phyloP scores from a whole-genome alignment of 2,113 vertebrate species.

The Helogale parvula region DNA sequence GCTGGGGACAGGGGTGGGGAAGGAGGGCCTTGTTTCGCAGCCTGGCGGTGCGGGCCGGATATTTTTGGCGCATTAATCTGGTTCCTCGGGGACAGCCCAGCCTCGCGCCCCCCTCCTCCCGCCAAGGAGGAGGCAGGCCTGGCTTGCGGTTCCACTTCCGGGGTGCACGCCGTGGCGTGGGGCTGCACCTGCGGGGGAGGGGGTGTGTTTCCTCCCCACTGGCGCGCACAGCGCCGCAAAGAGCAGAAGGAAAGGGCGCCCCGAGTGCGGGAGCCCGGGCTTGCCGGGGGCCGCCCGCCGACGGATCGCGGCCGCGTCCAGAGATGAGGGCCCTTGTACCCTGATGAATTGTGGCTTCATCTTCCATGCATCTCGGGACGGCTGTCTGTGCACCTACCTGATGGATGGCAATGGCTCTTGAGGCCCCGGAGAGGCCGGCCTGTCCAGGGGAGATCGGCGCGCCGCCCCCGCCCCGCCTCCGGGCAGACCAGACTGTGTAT shows the following conservation, averaged over 20 bases:
- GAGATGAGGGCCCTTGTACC: not conserved
- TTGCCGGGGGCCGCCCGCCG: not conserved
- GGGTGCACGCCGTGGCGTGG: fast-evolving
- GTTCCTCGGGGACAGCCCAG: not conserved
- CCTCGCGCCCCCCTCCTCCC: not conserved
- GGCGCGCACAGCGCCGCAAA: not conserved
- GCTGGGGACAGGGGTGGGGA: not conserved
- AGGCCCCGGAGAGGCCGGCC: not conserved
- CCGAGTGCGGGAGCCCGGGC: not conserved
- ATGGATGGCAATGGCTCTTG: conserved; percentile 13
- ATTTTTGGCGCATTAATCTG: not conserved
- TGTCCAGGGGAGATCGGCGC: not conserved
- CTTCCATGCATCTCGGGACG: not conserved
- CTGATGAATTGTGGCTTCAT: not conserved
- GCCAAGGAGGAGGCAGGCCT: not conserved
- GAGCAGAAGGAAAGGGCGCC: not conserved
- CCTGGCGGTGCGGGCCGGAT: not conserved
- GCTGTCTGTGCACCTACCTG: conserved; percentile 9
- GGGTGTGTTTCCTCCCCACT: too few relatives aligned
- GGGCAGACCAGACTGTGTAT: not conserved
- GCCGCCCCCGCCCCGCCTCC: not conserved
- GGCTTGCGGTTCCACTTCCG: fast-evolving
- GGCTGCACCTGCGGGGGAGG: not conserved
- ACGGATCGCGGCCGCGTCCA: not conserved
- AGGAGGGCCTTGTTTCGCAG: not conserved